Conservation (phyloP, 1,140 invertebrate genomes). For the Chlorops oryzae region DNA sequence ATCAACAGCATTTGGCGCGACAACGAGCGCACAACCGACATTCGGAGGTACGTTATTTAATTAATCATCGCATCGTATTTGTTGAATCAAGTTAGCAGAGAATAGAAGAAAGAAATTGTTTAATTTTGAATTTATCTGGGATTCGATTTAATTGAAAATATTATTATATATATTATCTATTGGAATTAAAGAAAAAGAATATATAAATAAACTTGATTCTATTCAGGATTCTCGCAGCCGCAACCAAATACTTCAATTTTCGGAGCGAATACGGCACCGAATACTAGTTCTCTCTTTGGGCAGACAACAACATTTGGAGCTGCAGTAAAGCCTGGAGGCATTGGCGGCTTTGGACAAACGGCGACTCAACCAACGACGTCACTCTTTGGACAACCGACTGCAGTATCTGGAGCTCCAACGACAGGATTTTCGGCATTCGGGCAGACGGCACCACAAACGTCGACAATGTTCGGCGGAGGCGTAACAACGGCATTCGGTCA, state of each 20-base stretch:
- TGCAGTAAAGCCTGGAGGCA: conserved; percentile 52
- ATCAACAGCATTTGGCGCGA: conserved; percentile 49
- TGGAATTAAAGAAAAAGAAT: no score
- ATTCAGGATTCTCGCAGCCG: conserved; percentile 33
- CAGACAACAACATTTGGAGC: conserved; percentile 55
- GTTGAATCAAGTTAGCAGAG: no score
- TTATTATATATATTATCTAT: no score
- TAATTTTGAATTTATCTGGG: no score
- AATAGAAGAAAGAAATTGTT: no score
- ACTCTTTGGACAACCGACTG: conserved; percentile 54
- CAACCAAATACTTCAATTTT: conserved; percentile 38
- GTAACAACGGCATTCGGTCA: conserved; percentile 40
- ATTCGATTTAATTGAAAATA: neutral
- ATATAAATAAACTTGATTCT: no score
- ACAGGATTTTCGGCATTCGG: conserved; percentile 56
- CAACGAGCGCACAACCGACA: conserved; percentile 48
- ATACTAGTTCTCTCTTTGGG: conserved; percentile 50
- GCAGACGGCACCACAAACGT: conserved; percentile 51
- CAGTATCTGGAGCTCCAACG: conserved; percentile 45
- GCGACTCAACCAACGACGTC: conserved; percentile 47
- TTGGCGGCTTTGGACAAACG: conserved; percentile 52
- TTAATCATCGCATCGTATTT: no score
- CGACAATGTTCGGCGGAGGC: conserved; percentile 57
- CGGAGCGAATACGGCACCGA: conserved; percentile 24
- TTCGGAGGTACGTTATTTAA: conserved; percentile 49